Conservation (phyloP, 2,888 invertebrate genomes). For the Acleris laterana region DNA sequence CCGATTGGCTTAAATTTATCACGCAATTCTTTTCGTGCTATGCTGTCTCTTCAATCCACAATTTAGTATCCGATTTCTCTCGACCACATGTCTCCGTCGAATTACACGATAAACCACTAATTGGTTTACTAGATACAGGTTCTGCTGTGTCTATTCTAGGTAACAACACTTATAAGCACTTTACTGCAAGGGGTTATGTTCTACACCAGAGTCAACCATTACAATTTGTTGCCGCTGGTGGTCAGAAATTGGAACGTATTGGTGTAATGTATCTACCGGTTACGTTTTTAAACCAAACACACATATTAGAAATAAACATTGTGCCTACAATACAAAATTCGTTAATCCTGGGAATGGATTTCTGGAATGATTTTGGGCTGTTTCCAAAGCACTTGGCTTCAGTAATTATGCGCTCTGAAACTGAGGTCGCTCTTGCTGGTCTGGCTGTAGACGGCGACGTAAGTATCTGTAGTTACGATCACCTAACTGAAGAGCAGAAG, state of each 20-base stretch:
- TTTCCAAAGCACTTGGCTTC: too few relatives aligned
- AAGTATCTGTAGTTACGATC: neutral
- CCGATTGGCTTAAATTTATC: too few relatives aligned
- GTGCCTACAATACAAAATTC: neutral
- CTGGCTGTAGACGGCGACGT: neutral
- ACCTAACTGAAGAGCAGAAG: neutral
- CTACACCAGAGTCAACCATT: neutral
- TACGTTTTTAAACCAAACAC: too few relatives aligned
- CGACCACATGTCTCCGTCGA: too few relatives aligned
- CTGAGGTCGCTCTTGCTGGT: too few relatives aligned
- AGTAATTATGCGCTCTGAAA: too few relatives aligned
- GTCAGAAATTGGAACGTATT: neutral
- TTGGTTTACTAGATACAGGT: neutral
- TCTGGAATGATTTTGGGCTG: neutral
- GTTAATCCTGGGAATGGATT: neutral
- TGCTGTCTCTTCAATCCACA: too few relatives aligned
- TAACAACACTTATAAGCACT: neutral
- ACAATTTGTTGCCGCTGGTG: conserved; percentile 4
- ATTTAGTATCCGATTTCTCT: too few relatives aligned
- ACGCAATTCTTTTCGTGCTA: too few relatives aligned
- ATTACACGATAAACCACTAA: too few relatives aligned
- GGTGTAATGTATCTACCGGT: neutral
- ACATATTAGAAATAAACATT: neutral
- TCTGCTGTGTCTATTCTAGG: neutral
- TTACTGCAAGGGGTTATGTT: neutral